Evolutionary conservation across 1,140 invertebrate species (phyloP).

Genomic region (Piezodorus guildinii): DNA sequence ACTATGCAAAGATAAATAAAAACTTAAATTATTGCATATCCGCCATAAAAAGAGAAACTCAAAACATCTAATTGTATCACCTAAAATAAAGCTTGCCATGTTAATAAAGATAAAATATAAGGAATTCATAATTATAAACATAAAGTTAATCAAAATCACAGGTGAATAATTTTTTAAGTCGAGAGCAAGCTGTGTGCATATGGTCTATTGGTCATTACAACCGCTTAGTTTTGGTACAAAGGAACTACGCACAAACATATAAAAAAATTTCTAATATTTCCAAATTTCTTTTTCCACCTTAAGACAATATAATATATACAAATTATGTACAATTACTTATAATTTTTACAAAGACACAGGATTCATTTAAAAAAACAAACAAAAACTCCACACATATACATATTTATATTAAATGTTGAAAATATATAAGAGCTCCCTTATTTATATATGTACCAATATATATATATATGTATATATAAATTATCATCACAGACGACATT

Average conservation of each 20-base stretch:
- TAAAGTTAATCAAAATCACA: slow-evolving; percentile 9
- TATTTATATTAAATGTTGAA: slow-evolving; percentile 7
- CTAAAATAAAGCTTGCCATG: slow-evolving; percentile 13
- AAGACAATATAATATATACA: background rate
- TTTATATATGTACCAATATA: too few species aligned
- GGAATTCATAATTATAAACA: background rate
- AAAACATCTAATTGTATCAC: background rate
- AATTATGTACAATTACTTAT: background rate
- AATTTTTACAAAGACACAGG: background rate
- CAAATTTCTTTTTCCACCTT: background rate
- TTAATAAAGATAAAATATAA: slow-evolving; percentile 11
- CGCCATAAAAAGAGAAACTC: slow-evolving; percentile 1
- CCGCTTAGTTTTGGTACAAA: background rate
- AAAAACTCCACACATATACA: slow-evolving; percentile 4
- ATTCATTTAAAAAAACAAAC: background rate
- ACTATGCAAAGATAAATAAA: slow-evolving; percentile 3
- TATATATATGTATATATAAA: background rate
- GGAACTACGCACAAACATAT: slow-evolving; percentile 10
- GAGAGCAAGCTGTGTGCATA: background rate
- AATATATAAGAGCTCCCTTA: background rate
- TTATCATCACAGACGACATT: slow-evolving; percentile 11
- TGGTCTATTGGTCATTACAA: background rate
- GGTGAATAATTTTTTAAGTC: background rate
- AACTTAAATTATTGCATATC: slow-evolving; percentile 6
- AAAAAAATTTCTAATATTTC: background rate